Evolutionary conservation across 2,888 invertebrate genomes (phyloP), one percentile per base, ranked within the genome.

Genomic region (Zaprionus lineosus): DNA sequence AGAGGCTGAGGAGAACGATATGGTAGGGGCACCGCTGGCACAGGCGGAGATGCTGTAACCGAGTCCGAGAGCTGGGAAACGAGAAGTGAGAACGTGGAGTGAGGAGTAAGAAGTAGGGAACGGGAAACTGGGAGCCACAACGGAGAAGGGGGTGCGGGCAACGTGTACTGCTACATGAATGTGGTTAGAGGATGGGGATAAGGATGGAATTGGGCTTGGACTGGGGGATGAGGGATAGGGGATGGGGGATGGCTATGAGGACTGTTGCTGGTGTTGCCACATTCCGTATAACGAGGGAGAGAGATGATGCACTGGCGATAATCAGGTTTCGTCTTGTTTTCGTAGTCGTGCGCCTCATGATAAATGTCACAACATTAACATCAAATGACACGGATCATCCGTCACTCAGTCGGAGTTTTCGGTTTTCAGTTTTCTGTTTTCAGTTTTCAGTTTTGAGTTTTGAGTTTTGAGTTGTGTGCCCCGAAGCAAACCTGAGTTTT

Each of bases 321-420:
- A 83, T 83, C 85, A 83, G 76, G 85, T 76, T 78, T 75, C 71
- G 82, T 77, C 78, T 84, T 84, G 82, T 81, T 81, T 71, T 84
- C 84, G 62, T 77, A 68, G 84, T 75, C 84, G 74, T 74, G 74
- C 78, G 84, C 86, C n/a, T 83, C 81, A 85, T 89, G 89, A 89
- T 89, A 82, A 89, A 89, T 89, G 89, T 89, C 89, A 88, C 86
- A 88, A 88, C 88, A 89, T 89, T 88, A 89, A 89, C 88, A 87
- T 88, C 86, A 74, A 86, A 89, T 89, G 89, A 88, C 89, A 89
- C 74, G 88, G 79, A 87, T 86, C 88, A 89, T 89, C 89, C 88
- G 89, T 89, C 89, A 89, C 86, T 87, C 88, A 77, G 88, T 87
- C 86, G 87, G 77, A 82, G 75, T 74, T 58, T 71, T 31, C 39